Base-by-base conservation (phyloP, 2,113 vertebrate species). In the Origma solitaria region DNA sequence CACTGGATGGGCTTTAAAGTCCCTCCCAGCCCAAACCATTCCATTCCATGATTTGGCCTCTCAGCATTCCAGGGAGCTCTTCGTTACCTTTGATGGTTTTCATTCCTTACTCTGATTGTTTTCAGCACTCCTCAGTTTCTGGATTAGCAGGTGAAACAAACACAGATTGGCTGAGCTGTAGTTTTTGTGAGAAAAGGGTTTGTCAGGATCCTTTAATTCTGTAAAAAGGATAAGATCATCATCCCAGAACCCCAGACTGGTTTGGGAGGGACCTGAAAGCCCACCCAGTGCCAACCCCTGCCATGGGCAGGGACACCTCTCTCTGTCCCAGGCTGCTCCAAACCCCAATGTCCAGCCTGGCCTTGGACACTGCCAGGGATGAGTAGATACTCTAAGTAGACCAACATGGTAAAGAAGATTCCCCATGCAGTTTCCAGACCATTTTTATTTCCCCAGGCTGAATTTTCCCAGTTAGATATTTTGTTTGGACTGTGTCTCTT, bases 1-100 rank as follows among this genome's bases (percentile, higher is more conserved):
- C 3, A 6, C 11, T 23, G 44, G 35, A 0, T 7, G 72, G 4
- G 3, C 2, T 22, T 3, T 58, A 0, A 3, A 37, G 37, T 33
- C 62, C 14, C 3, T 62, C 1, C 49, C 27, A 24, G 2, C 3
- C 37, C 61, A 42, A 5, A 0, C 27, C 50, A 11, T 49, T 42
- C 54, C 33, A 24, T 44, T 42, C 51, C 35, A 13, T 42, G 37
- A 2, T 56, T 57, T 47, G 87, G 22, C 40, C n/a, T 56, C 56
- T 66, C 20, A 37, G 37, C 45, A 17, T 22, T 72, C 18, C 50
- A 53, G 17, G 19, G 23, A 61, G 7, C 17, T 90, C 70, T 85
- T 57, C 65, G 31, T 21, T 69, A 37, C 10, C 7, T 49, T 4
- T 44, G 20, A 22, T 51, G 7, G 1, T 9, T 92, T 61, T 86